phyloP scores from a whole-genome alignment of 2,888 invertebrate species.

The Temnothorax ravouxi region DNA sequence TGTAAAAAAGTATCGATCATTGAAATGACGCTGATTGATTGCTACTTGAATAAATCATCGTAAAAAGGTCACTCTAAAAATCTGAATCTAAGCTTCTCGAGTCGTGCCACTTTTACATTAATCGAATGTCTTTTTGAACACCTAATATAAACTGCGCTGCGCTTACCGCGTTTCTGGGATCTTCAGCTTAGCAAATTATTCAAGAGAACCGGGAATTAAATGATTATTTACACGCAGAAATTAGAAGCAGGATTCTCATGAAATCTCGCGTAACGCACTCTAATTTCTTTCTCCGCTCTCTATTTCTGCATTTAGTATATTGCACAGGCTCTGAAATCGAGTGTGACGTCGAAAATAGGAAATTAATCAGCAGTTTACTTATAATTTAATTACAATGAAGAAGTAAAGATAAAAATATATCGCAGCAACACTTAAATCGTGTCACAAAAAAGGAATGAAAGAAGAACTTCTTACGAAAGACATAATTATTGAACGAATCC shows the following conservation, averaged over 20 bases:
- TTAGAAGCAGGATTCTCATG: slow-evolving; percentile 12
- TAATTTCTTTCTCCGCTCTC: neutral
- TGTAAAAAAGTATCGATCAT: neutral
- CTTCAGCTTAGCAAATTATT: slow-evolving; percentile 23
- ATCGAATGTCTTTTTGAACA: neutral
- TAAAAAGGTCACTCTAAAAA: slow-evolving; percentile 34
- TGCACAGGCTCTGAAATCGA: neutral
- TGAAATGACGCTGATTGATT: slow-evolving; percentile 6
- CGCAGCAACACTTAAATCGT: neutral
- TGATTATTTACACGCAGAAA: slow-evolving; percentile 22
- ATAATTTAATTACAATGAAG: neutral
- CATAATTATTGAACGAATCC: neutral
- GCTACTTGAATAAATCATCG: neutral
- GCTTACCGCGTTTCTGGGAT: neutral
- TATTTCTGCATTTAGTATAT: slow-evolving; percentile 4
- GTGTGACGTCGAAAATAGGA: neutral
- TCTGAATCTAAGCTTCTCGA: slow-evolving; percentile 4
- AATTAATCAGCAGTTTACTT: neutral
- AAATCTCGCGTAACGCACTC: neutral
- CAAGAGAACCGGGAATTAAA: slow-evolving; percentile 8
- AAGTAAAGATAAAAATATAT: slow-evolving; percentile 6
- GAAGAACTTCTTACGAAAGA: neutral
- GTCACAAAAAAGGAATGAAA: neutral
- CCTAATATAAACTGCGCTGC: neutral
- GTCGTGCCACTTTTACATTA: neutral